These are phyloP conservation scores for Prunella himalayana DNA, from an alignment of 2,113 vertebrate genomes.

Conservation along the genomic window DNA sequence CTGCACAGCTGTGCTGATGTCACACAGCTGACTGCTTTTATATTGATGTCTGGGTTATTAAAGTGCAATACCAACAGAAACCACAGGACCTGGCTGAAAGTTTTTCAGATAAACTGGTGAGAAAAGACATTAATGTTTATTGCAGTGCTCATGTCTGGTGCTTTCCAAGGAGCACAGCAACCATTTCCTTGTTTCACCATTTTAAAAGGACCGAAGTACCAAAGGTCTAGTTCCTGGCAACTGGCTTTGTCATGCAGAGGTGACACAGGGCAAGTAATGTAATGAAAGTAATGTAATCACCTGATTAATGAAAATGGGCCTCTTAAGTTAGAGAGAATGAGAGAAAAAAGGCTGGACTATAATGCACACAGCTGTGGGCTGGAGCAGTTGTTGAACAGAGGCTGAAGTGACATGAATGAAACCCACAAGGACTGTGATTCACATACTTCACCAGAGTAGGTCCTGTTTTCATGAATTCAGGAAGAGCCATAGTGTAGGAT, in stretches of 20 bases:
- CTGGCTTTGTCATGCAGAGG: neutral
- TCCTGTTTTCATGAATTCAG: neutral
- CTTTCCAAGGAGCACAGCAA: neutral
- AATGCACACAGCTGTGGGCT: neutral
- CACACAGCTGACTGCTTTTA: neutral
- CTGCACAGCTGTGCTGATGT: constrained; percentile 9
- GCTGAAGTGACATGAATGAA: neutral
- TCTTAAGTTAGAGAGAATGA: neutral
- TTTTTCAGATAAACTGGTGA: neutral
- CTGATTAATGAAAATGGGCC: neutral
- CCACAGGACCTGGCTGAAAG: neutral
- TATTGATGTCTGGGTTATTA: neutral
- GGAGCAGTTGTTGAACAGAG: neutral
- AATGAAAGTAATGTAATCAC: neutral
- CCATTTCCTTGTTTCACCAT: neutral
- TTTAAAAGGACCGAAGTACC: neutral
- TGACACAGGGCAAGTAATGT: neutral
- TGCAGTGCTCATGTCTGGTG: neutral
- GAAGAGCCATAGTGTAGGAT: neutral
- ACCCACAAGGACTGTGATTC: neutral
- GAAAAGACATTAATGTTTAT: neutral
- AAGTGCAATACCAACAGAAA: neutral
- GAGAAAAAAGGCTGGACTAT: neutral
- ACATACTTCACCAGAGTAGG: neutral
- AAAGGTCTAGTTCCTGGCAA: neutral